Percentiles rank a stretch among this genome's conserved stretches.
phyloP scores from a whole-genome alignment of 2,113 vertebrate species.

The Cyprinodon tularosa region DNA sequence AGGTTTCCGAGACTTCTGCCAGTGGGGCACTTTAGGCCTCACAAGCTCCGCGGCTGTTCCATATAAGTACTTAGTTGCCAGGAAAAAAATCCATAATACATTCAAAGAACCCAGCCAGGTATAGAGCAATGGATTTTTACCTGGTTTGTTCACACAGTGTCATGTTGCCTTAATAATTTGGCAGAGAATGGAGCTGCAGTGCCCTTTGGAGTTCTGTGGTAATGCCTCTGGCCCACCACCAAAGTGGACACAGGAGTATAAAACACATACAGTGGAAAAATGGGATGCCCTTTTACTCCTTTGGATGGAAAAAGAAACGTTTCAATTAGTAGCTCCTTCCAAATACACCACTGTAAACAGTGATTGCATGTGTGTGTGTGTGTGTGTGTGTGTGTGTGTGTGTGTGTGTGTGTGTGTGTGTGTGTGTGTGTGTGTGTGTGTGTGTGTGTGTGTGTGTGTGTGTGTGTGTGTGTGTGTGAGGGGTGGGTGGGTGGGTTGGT shows the following conservation, averaged over 20 bases:
- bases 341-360: constrained; percentile 75
- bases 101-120: constrained; percentile 34
- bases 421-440: constrained; percentile 52
- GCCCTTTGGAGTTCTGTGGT: constrained; percentile 65
- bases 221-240: constrained; percentile 61
- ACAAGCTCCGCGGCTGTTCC: constrained; percentile 16
- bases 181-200: constrained; percentile 37
- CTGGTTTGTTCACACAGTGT: constrained; percentile 33
- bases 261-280: constrained; percentile 54
- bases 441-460: constrained; percentile 57
- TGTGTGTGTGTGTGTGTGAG: constrained; percentile 48
- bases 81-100: constrained; percentile 43
- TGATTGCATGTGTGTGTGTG: constrained; percentile 53
- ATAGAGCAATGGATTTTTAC: constrained; percentile 28
- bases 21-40: constrained; percentile 25
- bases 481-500: constrained; percentile 3
- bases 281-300: constrained; percentile 74
- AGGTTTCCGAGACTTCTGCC: constrained; percentile 27
- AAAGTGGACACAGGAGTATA: constrained; percentile 54
- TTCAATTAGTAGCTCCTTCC: constrained; percentile 77
- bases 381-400: constrained; percentile 44
- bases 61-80: constrained; percentile 53
- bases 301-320: constrained; percentile 79
- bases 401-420: no score
- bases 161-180: constrained; percentile 47